Conservation (phyloP, 2,113 vertebrate genomes). For the Heterochromis multidens region DNA sequence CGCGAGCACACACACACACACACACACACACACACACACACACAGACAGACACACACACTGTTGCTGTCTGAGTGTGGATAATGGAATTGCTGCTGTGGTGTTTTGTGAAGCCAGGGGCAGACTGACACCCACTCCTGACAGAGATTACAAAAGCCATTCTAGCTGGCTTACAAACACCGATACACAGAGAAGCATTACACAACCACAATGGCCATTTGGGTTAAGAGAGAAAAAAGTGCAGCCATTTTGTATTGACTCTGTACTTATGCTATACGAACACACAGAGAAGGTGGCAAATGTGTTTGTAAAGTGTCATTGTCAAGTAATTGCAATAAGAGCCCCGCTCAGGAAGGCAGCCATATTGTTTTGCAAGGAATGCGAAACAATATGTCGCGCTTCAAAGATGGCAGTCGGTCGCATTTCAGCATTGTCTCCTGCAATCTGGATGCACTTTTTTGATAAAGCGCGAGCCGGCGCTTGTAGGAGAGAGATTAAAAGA, state of each 20-base stretch:
- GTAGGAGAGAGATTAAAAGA: neutral
- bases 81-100: conserved; percentile 35
- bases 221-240: neutral
- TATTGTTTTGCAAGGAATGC: neutral
- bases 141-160: conserved; percentile 49
- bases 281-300: neutral
- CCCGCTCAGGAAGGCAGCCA: neutral
- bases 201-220: neutral
- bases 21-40: neutral
- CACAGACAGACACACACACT: neutral
- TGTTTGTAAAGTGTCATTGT: neutral
- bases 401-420: neutral
- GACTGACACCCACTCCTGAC: conserved; percentile 45
- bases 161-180: conserved; percentile 1
- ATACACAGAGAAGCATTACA: neutral
- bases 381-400: neutral
- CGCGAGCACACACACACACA: neutral
- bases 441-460: neutral
- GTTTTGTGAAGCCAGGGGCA: conserved; percentile 37
- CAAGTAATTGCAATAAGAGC: neutral
- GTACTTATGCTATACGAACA: neutral
- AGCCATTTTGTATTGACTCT: neutral
- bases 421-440: neutral
- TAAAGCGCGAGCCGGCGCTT: neutral
- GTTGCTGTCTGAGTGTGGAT: conserved; percentile 4